Evolutionary conservation across 1,140 invertebrate genomes (phyloP).

Genomic region (Drepana arcuata): DNA sequence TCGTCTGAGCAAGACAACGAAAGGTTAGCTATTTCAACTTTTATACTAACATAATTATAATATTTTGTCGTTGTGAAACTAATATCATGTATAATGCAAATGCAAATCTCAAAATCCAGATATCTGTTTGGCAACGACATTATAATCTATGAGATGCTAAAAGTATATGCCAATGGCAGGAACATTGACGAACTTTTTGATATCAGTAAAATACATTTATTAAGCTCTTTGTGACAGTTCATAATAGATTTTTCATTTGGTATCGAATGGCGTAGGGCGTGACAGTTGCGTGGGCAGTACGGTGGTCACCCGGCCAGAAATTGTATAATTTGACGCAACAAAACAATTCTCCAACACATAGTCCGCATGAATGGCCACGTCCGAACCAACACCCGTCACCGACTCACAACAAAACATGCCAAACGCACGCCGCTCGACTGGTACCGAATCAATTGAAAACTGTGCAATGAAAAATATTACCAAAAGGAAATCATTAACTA

Average conservation of each 20-base stretch:
- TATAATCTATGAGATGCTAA: too few relatives aligned
- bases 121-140: too few relatives aligned
- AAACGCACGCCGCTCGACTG: slow-evolving; percentile 37
- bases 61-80: too few relatives aligned
- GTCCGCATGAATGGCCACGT: slow-evolving; percentile 40
- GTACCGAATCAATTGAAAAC: slow-evolving; percentile 35
- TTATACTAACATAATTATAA: too few relatives aligned
- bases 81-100: too few relatives aligned
- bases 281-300: slow-evolving; percentile 17
- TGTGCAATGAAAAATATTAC: slow-evolving; percentile 40
- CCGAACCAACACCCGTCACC: slow-evolving; percentile 42
- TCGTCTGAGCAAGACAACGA: too few relatives aligned
- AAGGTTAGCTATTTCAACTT: too few relatives aligned
- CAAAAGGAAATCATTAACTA: slow-evolving; percentile 35
- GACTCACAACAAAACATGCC: slow-evolving; percentile 57
- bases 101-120: too few relatives aligned
- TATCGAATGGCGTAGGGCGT: slow-evolving; percentile 28
- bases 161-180: too few relatives aligned
- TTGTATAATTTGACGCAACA: slow-evolving; percentile 58
- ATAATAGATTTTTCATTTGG: slow-evolving; percentile 18
- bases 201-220: too few relatives aligned
- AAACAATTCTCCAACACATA: slow-evolving; percentile 36
- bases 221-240: slow-evolving; percentile 4
- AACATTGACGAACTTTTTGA: too few relatives aligned
- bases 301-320: slow-evolving; percentile 50